Conservation (phyloP, 2,888 invertebrate genomes). For the Trimorus sp. region DNA sequence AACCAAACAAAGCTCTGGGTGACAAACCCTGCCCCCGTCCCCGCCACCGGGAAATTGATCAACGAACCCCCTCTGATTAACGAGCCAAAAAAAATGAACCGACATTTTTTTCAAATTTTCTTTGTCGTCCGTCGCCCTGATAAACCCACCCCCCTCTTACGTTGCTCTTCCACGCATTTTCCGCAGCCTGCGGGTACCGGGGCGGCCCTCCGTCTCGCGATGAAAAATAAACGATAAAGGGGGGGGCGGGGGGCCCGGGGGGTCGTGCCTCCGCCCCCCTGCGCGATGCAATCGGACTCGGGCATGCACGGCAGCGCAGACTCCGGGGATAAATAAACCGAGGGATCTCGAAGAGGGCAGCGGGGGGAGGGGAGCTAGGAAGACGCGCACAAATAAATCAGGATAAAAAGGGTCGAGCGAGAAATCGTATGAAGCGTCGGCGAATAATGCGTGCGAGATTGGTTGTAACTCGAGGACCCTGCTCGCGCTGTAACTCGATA, state of each 20-base stretch:
- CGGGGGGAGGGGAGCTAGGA: background rate
- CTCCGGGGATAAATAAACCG: too few species aligned
- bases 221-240: conserved; percentile 42
- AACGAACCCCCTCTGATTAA: too few species aligned
- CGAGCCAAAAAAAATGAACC: too few species aligned
- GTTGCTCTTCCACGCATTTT: too few species aligned
- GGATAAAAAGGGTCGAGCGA: conserved; percentile 66
- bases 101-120: too few species aligned
- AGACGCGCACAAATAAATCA: conserved; percentile 75
- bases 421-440: conserved; percentile 63
- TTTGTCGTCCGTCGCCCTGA: too few species aligned
- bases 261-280: conserved; percentile 11
- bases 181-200: too few species aligned
- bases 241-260: conserved; percentile 9
- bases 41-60: too few species aligned
- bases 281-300: conserved; percentile 80
- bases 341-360: conserved; percentile 59
- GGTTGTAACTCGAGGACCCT: conserved; percentile 79
- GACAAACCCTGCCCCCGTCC: too few species aligned
- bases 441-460: conserved; percentile 78
- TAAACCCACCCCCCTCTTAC: too few species aligned
- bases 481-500: conserved; percentile 76
- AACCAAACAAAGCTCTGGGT: too few species aligned
- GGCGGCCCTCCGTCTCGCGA: too few species aligned
- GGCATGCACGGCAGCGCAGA: conserved; percentile 69